phyloP scores from a whole-genome alignment of 2,113 vertebrate species.

The Theristicus caerulescens region DNA sequence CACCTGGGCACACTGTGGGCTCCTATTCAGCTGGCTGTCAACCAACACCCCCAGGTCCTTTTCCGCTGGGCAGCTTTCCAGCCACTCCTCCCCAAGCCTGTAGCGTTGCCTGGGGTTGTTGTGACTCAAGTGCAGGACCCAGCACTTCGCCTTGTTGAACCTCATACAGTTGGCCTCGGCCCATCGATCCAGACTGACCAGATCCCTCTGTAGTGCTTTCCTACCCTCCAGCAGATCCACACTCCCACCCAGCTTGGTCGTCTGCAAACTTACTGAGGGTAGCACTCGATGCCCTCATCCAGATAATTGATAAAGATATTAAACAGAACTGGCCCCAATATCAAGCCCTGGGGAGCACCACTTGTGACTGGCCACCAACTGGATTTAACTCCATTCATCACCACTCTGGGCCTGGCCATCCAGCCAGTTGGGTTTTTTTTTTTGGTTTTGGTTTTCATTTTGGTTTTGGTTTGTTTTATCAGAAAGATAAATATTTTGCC shows the following conservation, averaged over 20 bases:
- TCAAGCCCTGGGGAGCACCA: not conserved
- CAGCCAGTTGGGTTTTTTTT: not conserved
- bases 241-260: not conserved
- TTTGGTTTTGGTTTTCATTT: no score
- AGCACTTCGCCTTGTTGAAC: not conserved
- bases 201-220: not conserved
- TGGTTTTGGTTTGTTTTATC: no score
- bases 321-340: not conserved
- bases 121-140: no score
- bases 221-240: not conserved
- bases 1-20: not conserved
- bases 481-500: not conserved
- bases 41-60: not conserved
- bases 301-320: not conserved
- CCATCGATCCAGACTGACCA: not conserved
- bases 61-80: not conserved
- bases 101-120: no score
- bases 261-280: not conserved
- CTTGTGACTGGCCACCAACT: accelerated
- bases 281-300: accelerated
- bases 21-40: not conserved
- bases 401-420: accelerated
- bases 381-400: not conserved
- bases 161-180: not conserved
- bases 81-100: no score